Conservation (phyloP, 2,113 vertebrate species). For the Tricholaema leucomelas region DNA sequence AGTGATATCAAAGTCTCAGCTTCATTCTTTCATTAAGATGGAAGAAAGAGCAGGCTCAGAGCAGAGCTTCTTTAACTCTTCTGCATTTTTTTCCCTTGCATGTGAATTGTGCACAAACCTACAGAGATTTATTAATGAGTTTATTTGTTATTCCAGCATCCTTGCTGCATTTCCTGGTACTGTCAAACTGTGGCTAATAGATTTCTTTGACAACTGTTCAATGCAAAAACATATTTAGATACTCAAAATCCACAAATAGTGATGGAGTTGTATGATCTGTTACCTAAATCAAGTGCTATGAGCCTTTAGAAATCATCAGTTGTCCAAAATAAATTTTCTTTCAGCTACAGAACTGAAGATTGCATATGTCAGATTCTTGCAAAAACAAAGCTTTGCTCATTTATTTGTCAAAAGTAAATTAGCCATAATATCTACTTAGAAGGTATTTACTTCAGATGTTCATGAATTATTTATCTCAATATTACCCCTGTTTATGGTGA, state of each 20-base stretch:
- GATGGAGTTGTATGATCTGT: neutral
- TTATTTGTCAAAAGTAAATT: constrained; percentile 41
- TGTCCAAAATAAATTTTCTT: neutral
- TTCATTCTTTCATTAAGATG: constrained; percentile 17
- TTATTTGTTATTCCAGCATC: neutral
- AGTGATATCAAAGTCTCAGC: constrained; percentile 31
- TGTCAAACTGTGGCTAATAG: neutral
- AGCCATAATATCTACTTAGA: neutral
- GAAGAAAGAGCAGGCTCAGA: neutral
- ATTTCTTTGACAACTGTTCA: neutral
- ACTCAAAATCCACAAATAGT: neutral
- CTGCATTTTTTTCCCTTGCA: neutral
- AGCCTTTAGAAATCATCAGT: neutral
- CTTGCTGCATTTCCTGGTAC: neutral
- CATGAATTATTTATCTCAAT: constrained; percentile 40
- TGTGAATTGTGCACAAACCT: neutral
- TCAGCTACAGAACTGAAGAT: neutral
- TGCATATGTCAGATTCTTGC: neutral
- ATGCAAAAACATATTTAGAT: neutral
- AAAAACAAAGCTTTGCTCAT: constrained; percentile 20
- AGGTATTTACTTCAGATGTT: constrained; percentile 43
- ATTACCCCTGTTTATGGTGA: neutral
- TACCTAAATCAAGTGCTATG: neutral
- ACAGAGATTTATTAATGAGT: neutral
- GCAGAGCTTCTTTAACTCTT: neutral